Evolutionary conservation across 2,797 vertebrate genomes (phyloP).

Genomic region (Salmo trutta): DNA sequence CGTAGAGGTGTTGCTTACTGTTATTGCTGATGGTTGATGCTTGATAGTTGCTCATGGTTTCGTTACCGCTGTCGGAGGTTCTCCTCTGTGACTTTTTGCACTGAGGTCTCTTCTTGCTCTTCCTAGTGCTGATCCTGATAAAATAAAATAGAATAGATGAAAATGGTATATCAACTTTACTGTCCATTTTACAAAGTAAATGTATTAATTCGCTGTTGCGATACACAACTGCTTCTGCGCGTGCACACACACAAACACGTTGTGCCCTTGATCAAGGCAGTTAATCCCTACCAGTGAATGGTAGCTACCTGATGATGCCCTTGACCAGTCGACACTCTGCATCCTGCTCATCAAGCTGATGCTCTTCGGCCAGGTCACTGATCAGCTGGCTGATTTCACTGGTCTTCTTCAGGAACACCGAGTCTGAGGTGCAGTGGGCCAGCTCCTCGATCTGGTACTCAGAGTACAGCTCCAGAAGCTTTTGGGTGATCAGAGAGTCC

Average conservation of each 20-base stretch:
- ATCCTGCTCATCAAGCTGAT: constrained; percentile 92
- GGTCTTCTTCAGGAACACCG: constrained; percentile 91
- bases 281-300: background rate
- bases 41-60: constrained; percentile 85
- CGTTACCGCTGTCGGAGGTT: constrained; percentile 88
- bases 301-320: constrained; percentile 79
- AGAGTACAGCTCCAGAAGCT: constrained; percentile 93
- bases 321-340: constrained; percentile 91
- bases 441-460: constrained; percentile 96
- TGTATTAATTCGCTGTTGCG: too few species aligned
- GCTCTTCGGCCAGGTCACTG: constrained; percentile 92
- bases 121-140: constrained; percentile 90
- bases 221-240: too few species aligned
- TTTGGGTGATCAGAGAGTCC: constrained; percentile 89
- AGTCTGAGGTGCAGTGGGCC: constrained; percentile 93
- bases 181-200: too few species aligned
- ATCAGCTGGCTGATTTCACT: constrained; percentile 94
- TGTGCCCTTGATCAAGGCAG: too few species aligned
- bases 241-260: too few species aligned
- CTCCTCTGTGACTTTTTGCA: constrained; percentile 59
- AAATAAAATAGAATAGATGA: background rate
- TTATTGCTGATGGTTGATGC: constrained; percentile 75
- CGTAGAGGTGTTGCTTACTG: constrained; percentile 71
- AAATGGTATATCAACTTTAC: too few species aligned
- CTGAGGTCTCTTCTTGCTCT: constrained; percentile 65